Evolutionary conservation across 2,888 invertebrate genomes (phyloP), one percentile per base, ranked within the genome.

Genomic region (Thymelicus sylvestris): DNA sequence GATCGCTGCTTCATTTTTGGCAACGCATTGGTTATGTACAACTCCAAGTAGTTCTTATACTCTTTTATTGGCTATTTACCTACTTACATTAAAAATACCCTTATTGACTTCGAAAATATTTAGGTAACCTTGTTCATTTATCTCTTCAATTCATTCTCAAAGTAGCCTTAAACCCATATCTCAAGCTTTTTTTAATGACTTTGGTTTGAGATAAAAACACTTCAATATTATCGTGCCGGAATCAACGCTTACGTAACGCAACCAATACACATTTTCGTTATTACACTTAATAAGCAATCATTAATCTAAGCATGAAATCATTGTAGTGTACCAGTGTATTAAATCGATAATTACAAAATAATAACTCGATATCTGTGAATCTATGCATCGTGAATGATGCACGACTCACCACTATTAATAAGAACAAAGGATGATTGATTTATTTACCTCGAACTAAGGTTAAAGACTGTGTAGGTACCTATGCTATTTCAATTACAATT

Each of bases 281-380:
- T n/a, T 39, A 67, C n/a, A 55, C 39, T n/a, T 57, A 57, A 68
- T 66, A 57, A 66, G 38, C 44, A 1, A n/a, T 68, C 38, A 8
- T 63, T 64, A 69, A 63, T 69, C 63, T 47, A 64, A 47, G 68
- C 48, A 47, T 39, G 39, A n/a, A 69, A 47, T 47, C 55, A 24
- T 66, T 66, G 38, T 31, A 63, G 38, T 41, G 41, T 52, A 12
- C n/a, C 8, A 12, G 44, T n/a, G 50, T 50, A 62, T 38, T 39
- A 24, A 62, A 63, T 64, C 57, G 44, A 24, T 64, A 64, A 69
- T 57, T 44, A 68, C 62, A 31, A 10, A 48, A 67, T 67, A 15
- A 24, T 12, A 1, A 55, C 55, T 55, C 6, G 24, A 52, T 19
- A 24, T 19, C 24, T 55, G 6, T 19, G 19, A 19, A 52, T 7